Conservation (phyloP, 2,113 vertebrate genomes). For the Toxostoma redivivum region DNA sequence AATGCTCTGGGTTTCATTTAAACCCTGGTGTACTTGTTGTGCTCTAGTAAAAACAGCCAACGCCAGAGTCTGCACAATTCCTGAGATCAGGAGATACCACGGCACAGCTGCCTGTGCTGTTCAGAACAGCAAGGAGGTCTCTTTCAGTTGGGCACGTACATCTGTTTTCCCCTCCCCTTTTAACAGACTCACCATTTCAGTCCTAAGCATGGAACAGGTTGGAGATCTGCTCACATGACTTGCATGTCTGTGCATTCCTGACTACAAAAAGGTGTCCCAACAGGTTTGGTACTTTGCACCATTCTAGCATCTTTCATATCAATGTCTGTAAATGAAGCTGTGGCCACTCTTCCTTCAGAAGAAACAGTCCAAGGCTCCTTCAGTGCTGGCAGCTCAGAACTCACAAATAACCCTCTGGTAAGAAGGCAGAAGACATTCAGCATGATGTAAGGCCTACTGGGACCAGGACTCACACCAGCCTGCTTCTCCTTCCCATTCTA, state of each 20-base stretch:
- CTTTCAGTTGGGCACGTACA: not conserved
- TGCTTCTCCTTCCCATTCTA: not conserved
- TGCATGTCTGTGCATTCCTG: not conserved
- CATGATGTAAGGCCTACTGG: not conserved
- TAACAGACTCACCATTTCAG: not conserved
- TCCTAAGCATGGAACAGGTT: not conserved
- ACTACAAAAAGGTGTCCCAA: not conserved
- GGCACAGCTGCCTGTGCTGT: not conserved
- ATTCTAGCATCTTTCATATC: not conserved
- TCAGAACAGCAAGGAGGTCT: not conserved
- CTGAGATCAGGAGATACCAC: not conserved
- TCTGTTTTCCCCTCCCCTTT: not conserved
- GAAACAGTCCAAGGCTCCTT: not conserved
- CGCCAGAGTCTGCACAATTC: not conserved
- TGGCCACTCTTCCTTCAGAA: not conserved
- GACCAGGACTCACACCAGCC: not conserved
- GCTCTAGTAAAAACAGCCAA: not conserved
- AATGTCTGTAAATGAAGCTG: not conserved
- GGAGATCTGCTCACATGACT: not conserved
- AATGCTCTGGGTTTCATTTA: not conserved
- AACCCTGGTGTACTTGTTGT: not conserved
- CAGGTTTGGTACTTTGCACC: not conserved
- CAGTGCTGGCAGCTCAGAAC: not conserved
- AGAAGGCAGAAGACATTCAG: not conserved
- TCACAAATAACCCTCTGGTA: not conserved